Evolutionary conservation across 2,797 vertebrate genomes (phyloP), one percentile per base, ranked within the genome.

Genomic region (Cetoscarus ocellatus): DNA sequence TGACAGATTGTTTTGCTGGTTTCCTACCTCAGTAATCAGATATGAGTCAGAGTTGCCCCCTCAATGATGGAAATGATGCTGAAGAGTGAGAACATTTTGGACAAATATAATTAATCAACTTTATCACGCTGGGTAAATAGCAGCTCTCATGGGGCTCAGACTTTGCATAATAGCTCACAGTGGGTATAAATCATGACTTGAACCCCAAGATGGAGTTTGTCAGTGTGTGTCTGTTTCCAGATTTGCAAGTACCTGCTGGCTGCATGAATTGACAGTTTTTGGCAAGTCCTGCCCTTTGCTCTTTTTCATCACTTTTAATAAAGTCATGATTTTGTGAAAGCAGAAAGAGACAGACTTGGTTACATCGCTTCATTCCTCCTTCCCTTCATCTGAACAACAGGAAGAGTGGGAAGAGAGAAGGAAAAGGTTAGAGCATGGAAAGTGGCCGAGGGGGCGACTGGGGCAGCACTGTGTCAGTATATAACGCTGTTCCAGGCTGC

Each of bases 101-200:
- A 63, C 84, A 83, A 88, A 88, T 80, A 76, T 79, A 83, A 92
- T 91, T 82, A 85, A 85, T 90, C 75, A 53, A 75, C 71, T 88
- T 88, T 84, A 82, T 86, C 86, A 70, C 65, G 64, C n/a, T 75
- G 73, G 75, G 70, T 85, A 87, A 88, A 88, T 70, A 70, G 70
- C 65, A 38, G 11, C 59, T 74, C 82, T 81, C 43, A 6, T 76
- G 76, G 75, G 62, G 73, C 67, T 86, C 48, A 61, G 75, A 65
- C 54, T 62, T 78, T 39, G 65, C 17, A 27, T 82, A 90, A 83
- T 72, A 68, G 71, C 55, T 35, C 43, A 82, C 72, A 71, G 70
- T 69, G 39, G 58, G 52, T 68, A 80, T 88, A 88, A 85, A 85
- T 86, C 63, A 75, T 55, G 69, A 18, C 61, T 79, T 40, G 81